A percentile compares a stretch with the other conserved stretches of the same genome.
Evolutionary conservation across 2,797 vertebrate species (phyloP).

Genomic region (Carapus acus): DNA sequence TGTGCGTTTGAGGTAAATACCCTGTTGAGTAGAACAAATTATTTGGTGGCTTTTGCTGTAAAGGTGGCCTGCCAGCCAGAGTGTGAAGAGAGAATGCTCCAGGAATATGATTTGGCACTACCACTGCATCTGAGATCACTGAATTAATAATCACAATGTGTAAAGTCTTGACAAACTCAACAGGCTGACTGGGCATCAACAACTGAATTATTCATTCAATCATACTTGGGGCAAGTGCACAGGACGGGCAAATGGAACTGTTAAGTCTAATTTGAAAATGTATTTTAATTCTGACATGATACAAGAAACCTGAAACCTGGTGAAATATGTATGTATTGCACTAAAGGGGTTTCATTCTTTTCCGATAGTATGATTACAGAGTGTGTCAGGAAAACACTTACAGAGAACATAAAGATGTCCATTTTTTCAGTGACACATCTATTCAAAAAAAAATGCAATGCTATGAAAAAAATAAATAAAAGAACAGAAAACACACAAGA

Average conservation of each 20-base stretch:
- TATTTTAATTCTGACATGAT: constrained; percentile 2
- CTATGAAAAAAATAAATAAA: not conserved
- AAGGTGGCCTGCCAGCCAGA: constrained; percentile 50
- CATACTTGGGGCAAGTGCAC: constrained; percentile 26
- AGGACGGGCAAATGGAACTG: constrained; percentile 5
- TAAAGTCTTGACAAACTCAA: constrained; percentile 36
- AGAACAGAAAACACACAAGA: not conserved
- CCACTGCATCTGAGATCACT: constrained; percentile 39
- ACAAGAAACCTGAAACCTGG: too few species aligned
- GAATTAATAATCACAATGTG: constrained; percentile 55
- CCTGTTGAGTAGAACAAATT: constrained; percentile 38
- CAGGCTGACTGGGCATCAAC: constrained; percentile 22
- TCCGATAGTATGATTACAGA: too few species aligned
- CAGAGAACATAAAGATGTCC: too few species aligned
- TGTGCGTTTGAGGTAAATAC: constrained; percentile 55
- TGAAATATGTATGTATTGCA: too few species aligned
- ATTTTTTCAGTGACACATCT: not conserved
- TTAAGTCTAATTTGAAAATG: constrained; percentile 32
- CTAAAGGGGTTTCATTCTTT: too few species aligned
- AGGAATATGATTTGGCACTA: constrained; percentile 44
- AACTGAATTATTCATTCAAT: constrained; percentile 11
- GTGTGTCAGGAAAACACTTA: too few species aligned
- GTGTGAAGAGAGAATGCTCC: constrained; percentile 50
- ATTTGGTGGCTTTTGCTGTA: constrained; percentile 56
- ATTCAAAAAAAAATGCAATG: not conserved